Evolutionary conservation across 2,888 invertebrate species (phyloP), one percentile per base, ranked within the genome.

Genomic region (Ormyrus nitidulus): DNA sequence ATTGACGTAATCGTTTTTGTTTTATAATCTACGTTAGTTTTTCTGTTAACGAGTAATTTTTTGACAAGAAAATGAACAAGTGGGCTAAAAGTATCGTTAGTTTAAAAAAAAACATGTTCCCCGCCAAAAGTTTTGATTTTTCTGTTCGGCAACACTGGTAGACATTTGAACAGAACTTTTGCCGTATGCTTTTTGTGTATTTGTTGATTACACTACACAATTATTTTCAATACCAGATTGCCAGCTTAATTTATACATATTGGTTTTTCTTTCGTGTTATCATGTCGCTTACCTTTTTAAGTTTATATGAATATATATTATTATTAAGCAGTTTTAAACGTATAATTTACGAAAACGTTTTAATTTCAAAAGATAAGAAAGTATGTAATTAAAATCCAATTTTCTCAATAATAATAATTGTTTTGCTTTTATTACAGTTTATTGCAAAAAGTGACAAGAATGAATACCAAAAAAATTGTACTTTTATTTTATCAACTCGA

Each of bases 191-290:
- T 46, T 19, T 53, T 54, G 19, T 34, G 34, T 58, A 13, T 68
- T 66, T 58, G 53, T 65, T 76, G 65, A 68, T 58, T 62, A 56
- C 73, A 70, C 66, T 75, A 71, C 34, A 34, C 71, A 75, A 78
- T 75, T 73, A 81, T 78, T 81, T 75, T 81, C 77, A 81, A 81
- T 81, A 74, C 64, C 81, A 81, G 56, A 72, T 65, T 75, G 77
- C 64, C 81, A 81, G 56, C 72, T 65, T 75, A 75, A 81, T 81
- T 81, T 78, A 34, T 34, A 44, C 77, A 77, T 70, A 77, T 81
- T 73, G 80, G 74, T 80, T 77, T 61, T 77, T 77, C 59, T 58
- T 68, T 73, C 44, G 53, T 48, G 58, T 53, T 73, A 51, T 66
- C 46, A 66, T 19, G 62, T 48, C 13, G 6, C 46, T 69, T 11